Base-by-base conservation (phyloP, 53 echinoderm and acorn worm genomes). In the Henricia sp. region DNA sequence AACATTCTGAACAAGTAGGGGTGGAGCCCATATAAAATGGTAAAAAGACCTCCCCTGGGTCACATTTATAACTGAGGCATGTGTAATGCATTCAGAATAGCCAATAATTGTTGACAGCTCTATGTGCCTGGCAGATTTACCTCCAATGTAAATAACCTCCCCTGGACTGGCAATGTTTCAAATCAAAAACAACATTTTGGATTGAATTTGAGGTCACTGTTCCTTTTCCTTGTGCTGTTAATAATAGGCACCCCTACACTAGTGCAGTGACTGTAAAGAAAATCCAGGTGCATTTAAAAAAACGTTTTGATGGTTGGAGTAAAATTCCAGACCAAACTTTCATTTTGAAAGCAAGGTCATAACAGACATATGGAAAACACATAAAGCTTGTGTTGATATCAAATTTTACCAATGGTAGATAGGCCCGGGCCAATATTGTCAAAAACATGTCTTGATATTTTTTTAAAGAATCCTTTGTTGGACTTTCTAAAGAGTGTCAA, bases 91-190 rank as follows among this genome's bases (percentile, higher is more conserved):
- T 80, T 63, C 63, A 64, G 46, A 64, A 80, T 80, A 46, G 50
- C 13, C 44, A 80, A 80, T 80, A 44, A 30, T 8, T 80, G 80
- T 63, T 80, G 80, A 80, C 80, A 80, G 80, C 80, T 63, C 35
- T 53, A 32, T 60, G 6, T 34, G 51, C 24, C 28, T 4, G 13
- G 13, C 20, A 6, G 37, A 37, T 4, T 26, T 56, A 3, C 75
- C 37, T 50, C 11, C 23, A 29, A 58, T 76, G 58, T 58, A 76
- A 76, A 76, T 60, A 76, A 41, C 60, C 40, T 38, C 6, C 21
- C 77, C 43, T 25, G 6, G 19, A 27, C 20, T 12, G 13, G 48
- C 44, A 77, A 77, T 60, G 60, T 55, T 75, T 75, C 75, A 28
- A 19, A 60, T 77, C 77, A 77, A 43, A 29, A 62, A 55, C 27